These are phyloP conservation scores for Amblyornis subalaris DNA, from an alignment of 2,113 vertebrate genomes.

Conservation along the genomic window DNA sequence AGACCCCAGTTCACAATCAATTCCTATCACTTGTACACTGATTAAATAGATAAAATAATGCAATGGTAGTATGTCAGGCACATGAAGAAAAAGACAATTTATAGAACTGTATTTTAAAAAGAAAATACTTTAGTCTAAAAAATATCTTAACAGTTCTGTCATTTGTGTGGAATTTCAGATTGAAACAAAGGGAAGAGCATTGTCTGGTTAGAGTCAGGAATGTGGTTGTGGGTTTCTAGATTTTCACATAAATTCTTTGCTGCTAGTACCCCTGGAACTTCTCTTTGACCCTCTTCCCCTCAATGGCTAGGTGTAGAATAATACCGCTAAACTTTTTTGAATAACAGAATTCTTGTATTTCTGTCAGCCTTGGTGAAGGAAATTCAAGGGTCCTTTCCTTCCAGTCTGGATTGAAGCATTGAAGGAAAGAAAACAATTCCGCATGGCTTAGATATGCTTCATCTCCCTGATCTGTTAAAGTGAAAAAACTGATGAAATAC, in stretches of 20 bases:
- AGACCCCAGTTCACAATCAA: not conserved
- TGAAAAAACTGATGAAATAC: not conserved
- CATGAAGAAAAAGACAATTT: not conserved
- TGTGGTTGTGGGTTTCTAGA: not conserved
- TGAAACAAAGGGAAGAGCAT: not conserved
- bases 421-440: not conserved
- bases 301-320: not conserved
- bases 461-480: not conserved
- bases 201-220: not conserved
- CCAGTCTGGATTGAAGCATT: not conserved
- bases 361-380: not conserved
- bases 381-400: not conserved
- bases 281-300: not conserved
- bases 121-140: not conserved
- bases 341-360: not conserved
- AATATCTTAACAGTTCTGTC: not conserved
- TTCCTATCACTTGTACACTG: not conserved
- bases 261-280: not conserved
- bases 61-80: not conserved
- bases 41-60: slow-evolving; percentile 9
- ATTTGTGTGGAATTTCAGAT: not conserved
- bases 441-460: not conserved
- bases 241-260: not conserved
- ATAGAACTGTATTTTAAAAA: not conserved
- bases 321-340: not conserved